Base-by-base conservation (phyloP, 2,797 vertebrate species). In the Potorous gilbertii region DNA sequence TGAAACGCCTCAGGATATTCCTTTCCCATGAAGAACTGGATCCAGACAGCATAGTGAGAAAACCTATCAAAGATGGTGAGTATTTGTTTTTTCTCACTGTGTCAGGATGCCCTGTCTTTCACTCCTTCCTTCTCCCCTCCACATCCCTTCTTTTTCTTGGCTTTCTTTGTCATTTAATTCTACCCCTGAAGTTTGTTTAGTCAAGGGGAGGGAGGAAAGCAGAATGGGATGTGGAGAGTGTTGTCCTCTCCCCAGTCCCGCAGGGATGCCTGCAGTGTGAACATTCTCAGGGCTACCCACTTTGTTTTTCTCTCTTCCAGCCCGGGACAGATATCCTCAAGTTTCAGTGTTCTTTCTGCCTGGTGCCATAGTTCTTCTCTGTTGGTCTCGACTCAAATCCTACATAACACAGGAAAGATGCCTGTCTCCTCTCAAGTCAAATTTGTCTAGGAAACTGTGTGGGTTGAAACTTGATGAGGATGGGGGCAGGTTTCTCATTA, bases 21-120 rank as follows among this genome's bases (percentile, higher is more conserved):
- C 99, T 99, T 28, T 99, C 99, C 0, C 99, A 99, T 0, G 99
- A 99, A 95, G 99, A 99, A 97, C 98, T 99, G 94, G 99, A 99
- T 92, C 98, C 99, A 2, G 98, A 99, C 98, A 99, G 98, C 54
- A 99, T 99, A 46, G 98, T 99, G 81, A 99, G 99, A 89, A 97
- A 95, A 46, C 93, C 98, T 0, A 5, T 96, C 34, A 97, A 98
- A 94, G 98, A 98, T 8, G 98, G 99, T 99, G 97, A 98, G 98
- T 97, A 54, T 12, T 12, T 31, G 4, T 95, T 55, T 1, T 94
- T 24, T 28, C 81, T 28, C 1, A 14, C 55, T n/a, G 28, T 21
- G 56, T 52, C 1, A 0, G 1, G 31, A 21, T 5, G 31, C 29
- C 5, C 52, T 90, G 46, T 11, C 29, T n/a, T 66, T 21, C 16